Evolutionary conservation across 1,140 invertebrate genomes (phyloP), one percentile per base, ranked within the genome.

Genomic region (Formica selysi): DNA sequence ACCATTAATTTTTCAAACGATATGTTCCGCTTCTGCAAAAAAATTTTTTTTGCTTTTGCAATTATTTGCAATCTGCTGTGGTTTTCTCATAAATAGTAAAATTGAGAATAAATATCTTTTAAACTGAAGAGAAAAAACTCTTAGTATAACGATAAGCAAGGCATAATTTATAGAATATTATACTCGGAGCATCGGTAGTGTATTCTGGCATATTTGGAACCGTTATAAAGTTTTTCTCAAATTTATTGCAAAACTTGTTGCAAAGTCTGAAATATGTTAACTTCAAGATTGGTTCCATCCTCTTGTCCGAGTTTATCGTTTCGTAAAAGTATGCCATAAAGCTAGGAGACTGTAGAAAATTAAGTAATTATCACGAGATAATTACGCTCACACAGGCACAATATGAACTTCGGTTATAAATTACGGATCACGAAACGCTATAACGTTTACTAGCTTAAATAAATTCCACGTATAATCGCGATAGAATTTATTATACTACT

Each of bases 391-490:
- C 8, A 81, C 67, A 22, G 79, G 67, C 67, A 83, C 79, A 83
- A 81, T 81, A 73, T 83, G 79, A 83, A 83, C 68, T 83, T 83
- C 51, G 68, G 79, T 83, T 83, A 83, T 83, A 83, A 83, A 83
- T 83, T 83, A 83, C 22, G 22, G 22, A 22, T 22, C 22, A 22
- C 68, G 68, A 41, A 83, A 74, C 54, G 54, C 57, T 41, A 38
- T 32, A 59, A 61, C 26, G 67, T 74, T 73, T 57, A 57, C 54
- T 19, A 62, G 44, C 68, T 83, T 74, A 48, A 83, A 73, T 73
- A 83, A 83, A 73, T 83, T 83, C 38, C 68, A 29, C 32, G 38
- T 74, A 32, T 32, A 83, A 83, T 83, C 41, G 61, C 38, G 68
- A 44, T 22, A 36, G n/a, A 74, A 74, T 62, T 83, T 74, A 83